A percentile compares a stretch with the other conserved stretches of the same genome.
Evolutionary conservation across 2,113 vertebrate genomes (phyloP).

Genomic region (Seriola quinqueradiata): DNA sequence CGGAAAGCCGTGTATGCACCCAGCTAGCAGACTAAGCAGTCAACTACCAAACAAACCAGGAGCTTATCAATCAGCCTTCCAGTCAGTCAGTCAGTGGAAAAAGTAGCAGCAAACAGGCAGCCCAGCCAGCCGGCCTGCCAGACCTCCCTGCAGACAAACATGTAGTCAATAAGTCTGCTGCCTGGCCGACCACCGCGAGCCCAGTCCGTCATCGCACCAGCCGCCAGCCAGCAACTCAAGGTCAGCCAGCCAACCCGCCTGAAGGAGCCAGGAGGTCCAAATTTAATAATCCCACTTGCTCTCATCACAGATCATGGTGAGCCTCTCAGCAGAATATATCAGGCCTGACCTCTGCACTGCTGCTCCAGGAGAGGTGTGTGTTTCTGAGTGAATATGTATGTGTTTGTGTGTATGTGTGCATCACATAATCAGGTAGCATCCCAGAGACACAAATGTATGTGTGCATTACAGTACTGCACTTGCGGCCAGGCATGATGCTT

Average conservation of each 20-base stretch:
- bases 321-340: constrained; percentile 69
- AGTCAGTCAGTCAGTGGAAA: constrained; percentile 28
- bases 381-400: constrained; percentile 31
- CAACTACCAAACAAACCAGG: constrained; percentile 40
- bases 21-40: constrained; percentile 10
- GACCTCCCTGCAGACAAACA: constrained; percentile 46
- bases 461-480: neutral
- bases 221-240: constrained; percentile 71
- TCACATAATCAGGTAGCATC: constrained; percentile 17
- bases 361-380: constrained; percentile 38
- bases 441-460: neutral
- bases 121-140: constrained; percentile 11
- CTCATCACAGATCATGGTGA: constrained; percentile 65
- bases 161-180: constrained; percentile 59
- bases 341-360: constrained; percentile 63
- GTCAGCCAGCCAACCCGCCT: constrained; percentile 66
- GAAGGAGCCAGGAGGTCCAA: constrained; percentile 67
- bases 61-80: constrained; percentile 32
- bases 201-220: constrained; percentile 38
- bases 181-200: constrained; percentile 40
- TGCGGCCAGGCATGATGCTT: neutral
- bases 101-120: constrained; percentile 16
- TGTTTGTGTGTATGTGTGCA: neutral
- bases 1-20: constrained; percentile 2
- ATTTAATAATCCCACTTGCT: constrained; percentile 73